Evolutionary conservation across 2,888 invertebrate species (phyloP).

Genomic region (Diaprepes abbreviatus): DNA sequence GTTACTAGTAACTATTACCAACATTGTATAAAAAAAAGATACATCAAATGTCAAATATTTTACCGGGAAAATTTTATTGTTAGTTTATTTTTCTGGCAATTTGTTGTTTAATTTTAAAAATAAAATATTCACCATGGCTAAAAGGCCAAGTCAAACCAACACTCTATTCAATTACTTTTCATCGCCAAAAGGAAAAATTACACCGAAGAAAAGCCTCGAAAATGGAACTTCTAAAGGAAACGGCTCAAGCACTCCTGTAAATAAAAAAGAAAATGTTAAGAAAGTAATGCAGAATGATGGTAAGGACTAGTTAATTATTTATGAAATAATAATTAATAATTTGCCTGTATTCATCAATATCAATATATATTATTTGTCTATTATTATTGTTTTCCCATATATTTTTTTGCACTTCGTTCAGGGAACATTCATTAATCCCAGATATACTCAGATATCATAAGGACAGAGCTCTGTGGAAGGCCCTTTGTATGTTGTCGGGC

Average conservation of each 20-base stretch:
- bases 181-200: conserved; percentile 41
- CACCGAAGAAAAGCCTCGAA: conserved; percentile 25
- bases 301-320: conserved; percentile 1
- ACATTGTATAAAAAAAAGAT: no score
- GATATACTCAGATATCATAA: no score
- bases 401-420: no score
- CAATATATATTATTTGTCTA: no score
- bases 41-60: neutral
- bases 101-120: neutral
- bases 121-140: conserved; percentile 31
- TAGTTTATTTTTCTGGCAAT: neutral
- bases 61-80: conserved; percentile 7
- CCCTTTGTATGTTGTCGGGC: no score
- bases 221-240: neutral
- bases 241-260: conserved; percentile 11
- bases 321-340: no score
- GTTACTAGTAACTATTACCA: no score
- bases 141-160: conserved; percentile 43
- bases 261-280: conserved; percentile 20
- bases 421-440: no score
- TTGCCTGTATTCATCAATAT: no score
- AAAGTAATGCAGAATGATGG: conserved; percentile 3
- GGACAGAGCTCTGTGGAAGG: no score
- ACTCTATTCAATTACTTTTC: conserved; percentile 51
- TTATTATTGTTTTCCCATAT: no score